These are phyloP conservation scores for Diachasmimorpha longicaudata DNA, from an alignment of 1,140 invertebrate genomes.

Conservation along the genomic window DNA sequence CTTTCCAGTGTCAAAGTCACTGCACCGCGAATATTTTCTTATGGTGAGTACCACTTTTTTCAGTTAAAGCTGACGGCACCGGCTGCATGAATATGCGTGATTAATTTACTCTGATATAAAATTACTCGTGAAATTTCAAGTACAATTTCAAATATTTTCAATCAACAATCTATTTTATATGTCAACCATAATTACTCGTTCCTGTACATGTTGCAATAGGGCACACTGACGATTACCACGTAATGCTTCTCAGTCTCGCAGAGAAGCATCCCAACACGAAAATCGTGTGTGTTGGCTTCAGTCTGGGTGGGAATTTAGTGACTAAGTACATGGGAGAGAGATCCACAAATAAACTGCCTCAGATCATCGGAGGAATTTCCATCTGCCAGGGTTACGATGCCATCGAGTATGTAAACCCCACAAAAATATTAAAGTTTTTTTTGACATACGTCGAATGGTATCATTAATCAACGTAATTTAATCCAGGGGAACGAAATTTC, in stretches of 20 bases:
- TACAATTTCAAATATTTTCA: no score
- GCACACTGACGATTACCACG: conserved; percentile 82
- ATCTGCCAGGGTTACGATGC: conserved; percentile 93
- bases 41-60: conserved; percentile 70
- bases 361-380: conserved; percentile 85
- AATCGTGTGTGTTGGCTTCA: conserved; percentile 87
- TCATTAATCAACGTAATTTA: conserved; percentile 12
- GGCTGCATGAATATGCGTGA: background rate
- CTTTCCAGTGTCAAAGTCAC: conserved; percentile 83
- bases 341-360: conserved; percentile 66
- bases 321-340: conserved; percentile 88
- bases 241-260: conserved; percentile 78
- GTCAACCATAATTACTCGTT: no score
- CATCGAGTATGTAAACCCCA: conserved; percentile 72
- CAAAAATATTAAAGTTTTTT: background rate
- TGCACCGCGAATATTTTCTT: conserved; percentile 86
- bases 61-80: background rate
- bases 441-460: background rate
- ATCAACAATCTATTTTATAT: no score
- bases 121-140: conserved; percentile 1
- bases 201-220: conserved; percentile 68
- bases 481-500: conserved; percentile 75
- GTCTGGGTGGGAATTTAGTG: conserved; percentile 87
- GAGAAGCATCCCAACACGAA: conserved; percentile 77
- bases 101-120: no score